Base-by-base conservation (phyloP, 2,797 vertebrate genomes). In the Thalassophryne amazonica region DNA sequence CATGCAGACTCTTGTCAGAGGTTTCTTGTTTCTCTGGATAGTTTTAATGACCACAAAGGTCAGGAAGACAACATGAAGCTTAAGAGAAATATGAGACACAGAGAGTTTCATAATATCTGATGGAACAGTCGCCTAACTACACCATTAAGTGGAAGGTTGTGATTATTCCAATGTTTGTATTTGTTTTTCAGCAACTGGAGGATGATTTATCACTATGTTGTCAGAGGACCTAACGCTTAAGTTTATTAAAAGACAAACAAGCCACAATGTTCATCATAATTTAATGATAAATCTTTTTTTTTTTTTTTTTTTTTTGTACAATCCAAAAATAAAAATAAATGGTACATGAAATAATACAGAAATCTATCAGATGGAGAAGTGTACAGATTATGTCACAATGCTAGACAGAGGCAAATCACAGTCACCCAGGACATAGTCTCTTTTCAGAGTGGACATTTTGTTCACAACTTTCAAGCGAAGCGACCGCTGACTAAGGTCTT, bases 381-480 rank as follows among this genome's bases (percentile, higher is more conserved):
- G 29, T 36, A 64, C 35, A 16, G 24, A 35, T 58, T 78, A 60
- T 23, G 67, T 69, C 16, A 90, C 60, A 22, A 91, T 85, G 69
- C 86, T 86, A 9, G 77, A 85, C 28, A 92, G 85, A 42, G 84
- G 81, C 74, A 91, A 59, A 69, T 91, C 89, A 65, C 86, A 90
- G 27, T 82, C 80, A 3, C 89, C 90, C 14, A 92, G 75, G 19
- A 85, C 78, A 74, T 87, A 91, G 80, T 91, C 90, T 81, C 90
- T 86, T 70, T 95, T 94, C 90, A 95, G 91, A 14, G 81, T 92
- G 51, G 83, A 92, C 76, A 93, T 92, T 83, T 92, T 92, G 71
- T 93, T 93, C 46, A 92, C 83, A 0, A 93, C 92, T 81, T 96
- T 93, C 67, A 96, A 91, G 47, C 89, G 88, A 34, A 96, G 78